Base-by-base conservation (phyloP, 2,113 vertebrate species). In the Suncus etruscus region DNA sequence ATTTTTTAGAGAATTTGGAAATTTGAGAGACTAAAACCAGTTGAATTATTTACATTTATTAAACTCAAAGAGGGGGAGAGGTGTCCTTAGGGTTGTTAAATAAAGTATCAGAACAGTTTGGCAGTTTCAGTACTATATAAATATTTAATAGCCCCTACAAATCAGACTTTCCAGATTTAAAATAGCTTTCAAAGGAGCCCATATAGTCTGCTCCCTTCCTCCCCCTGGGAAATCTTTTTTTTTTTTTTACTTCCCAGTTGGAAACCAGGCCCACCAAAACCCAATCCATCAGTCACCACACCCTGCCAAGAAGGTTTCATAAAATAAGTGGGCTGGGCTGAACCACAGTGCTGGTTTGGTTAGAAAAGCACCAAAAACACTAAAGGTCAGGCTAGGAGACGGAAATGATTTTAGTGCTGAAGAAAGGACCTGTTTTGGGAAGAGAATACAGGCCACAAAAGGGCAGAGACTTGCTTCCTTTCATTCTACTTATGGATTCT, bases 11-110 rank as follows among this genome's bases (percentile, higher is more conserved):
- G 25, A 94, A 87, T 63, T 75, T 32, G 77, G 27, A 79, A 93
- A 83, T 24, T 80, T 76, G 69, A 84, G 24, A 86, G 45, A 69
- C 24, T 50, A 84, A 83, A 2, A 82, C 74, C 27, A 80, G 31
- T 91, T 95, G 92, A 80, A 95, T 85, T 78, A 58, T 87, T 79
- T 91, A 87, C 16, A 10, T 70, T 89, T 83, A 45, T 29, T 94
- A 95, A 94, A 96, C 27, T 87, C 74, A 94, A 83, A 94, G 81
- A n/a, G 16, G 18, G 61, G 47, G 65, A 73, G 86, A 90, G 94
- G 68, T 72, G 4, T 63, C 87, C n/a, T 86, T 80, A 47, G 31
- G 91, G 87, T 89, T 45, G 0, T 22, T 84, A 77, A 78, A 94
- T 94, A 94, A 73, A 29, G 16, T 58, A 85, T 12, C 29, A 89